These are phyloP conservation scores for Psilopsiagon aymara DNA, from an alignment of 2,113 vertebrate species.

Conservation along the genomic window DNA sequence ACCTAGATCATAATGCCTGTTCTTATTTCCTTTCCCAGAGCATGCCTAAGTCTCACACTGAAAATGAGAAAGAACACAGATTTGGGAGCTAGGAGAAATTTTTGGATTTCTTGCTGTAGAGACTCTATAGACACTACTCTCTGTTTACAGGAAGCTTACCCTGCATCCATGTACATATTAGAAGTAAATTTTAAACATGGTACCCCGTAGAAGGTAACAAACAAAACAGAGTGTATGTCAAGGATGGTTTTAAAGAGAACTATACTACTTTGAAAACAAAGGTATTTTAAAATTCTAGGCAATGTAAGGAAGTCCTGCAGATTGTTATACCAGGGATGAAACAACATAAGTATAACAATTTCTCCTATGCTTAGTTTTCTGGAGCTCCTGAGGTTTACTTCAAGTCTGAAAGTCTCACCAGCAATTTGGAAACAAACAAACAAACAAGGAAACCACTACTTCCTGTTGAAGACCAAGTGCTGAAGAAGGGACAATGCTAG, in stretches of 20 bases:
- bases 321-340: neutral
- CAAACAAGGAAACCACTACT: neutral
- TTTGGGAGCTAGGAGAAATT: neutral
- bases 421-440: neutral
- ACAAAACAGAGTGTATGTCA: neutral
- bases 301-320: neutral
- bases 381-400: neutral
- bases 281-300: neutral
- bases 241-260: neutral
- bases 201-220: neutral
- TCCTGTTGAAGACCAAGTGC: neutral
- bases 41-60: neutral
- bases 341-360: neutral
- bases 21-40: neutral
- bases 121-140: neutral
- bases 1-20: neutral
- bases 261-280: neutral
- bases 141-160: neutral
- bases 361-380: neutral
- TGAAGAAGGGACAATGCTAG: neutral
- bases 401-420: neutral
- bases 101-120: neutral
- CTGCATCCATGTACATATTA: neutral
- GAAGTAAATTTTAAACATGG: neutral
- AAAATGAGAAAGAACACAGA: neutral